Percentiles rank a stretch among this genome's conserved stretches.
These are phyloP conservation scores for Venustaconcha ellipsiformis DNA, from an alignment of 1,140 invertebrate genomes.

Conservation along the genomic window DNA sequence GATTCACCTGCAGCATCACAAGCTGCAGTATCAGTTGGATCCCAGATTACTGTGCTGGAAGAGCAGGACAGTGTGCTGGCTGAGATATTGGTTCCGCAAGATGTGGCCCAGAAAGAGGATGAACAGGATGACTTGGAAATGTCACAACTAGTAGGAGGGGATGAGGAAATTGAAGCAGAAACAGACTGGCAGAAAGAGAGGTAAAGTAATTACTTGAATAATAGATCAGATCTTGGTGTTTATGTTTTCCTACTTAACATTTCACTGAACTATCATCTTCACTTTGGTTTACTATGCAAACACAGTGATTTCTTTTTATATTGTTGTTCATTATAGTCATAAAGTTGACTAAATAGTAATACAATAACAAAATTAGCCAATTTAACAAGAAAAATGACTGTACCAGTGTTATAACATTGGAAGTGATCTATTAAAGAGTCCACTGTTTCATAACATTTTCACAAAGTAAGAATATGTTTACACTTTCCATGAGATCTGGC, in stretches of 20 bases:
- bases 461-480: too few species aligned
- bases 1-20: slow-evolving; percentile 39
- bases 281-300: background rate
- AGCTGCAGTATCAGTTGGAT: slow-evolving; percentile 27
- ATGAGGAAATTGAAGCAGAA: slow-evolving; percentile 9
- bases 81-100: slow-evolving; percentile 40
- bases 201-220: background rate
- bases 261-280: background rate
- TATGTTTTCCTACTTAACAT: background rate
- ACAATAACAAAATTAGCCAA: too few species aligned
- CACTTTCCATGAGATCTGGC: too few species aligned
- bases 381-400: too few species aligned
- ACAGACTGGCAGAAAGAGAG: slow-evolving; percentile 17
- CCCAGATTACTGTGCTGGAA: slow-evolving; percentile 44
- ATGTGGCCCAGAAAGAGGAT: slow-evolving; percentile 35
- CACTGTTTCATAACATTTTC: too few species aligned
- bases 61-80: slow-evolving; percentile 60
- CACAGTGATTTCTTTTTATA: background rate
- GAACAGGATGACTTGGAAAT: slow-evolving; percentile 59
- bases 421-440: too few species aligned
- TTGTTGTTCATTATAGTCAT: too few species aligned
- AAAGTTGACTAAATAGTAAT: too few species aligned
- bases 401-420: too few species aligned
- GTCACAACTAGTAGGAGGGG: slow-evolving; percentile 55
- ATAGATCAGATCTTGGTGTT: background rate